Evolutionary conservation across 2,888 invertebrate genomes (phyloP), one percentile per base, ranked within the genome.

Genomic region (Pammene aurita): DNA sequence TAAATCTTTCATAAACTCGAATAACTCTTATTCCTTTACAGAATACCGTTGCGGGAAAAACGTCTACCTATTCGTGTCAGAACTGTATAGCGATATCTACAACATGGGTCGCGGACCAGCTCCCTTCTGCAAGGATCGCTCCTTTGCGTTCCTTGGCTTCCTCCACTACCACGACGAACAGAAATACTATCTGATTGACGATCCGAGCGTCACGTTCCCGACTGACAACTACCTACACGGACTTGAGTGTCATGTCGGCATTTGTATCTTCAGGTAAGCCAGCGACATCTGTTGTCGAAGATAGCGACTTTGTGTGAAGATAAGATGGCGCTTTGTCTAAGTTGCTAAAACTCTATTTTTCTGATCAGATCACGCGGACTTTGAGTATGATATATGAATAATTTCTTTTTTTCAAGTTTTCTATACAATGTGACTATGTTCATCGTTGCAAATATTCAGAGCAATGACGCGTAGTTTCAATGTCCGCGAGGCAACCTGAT

Each of bases 31-130:
- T 26, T 11, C 42, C 10, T 11, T 80, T 78, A 1, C 81, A 92
- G 92, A 92, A 67, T 92, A 77, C 79, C 91, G 90, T 79, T 92
- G 92, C 76, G 92, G 92, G 6, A 90, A 86, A 72, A 92, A 92
- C 76, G 89, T 91, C 0, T 92, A 92, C 78, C 79, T 92, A 9
- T 92, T 92, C 74, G 42, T 88, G 2, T 92, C 92, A 0, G 90
- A 92, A 73, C 70, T 88, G 0, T 92, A 92, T 82, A 90, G 88
- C 42, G 92, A 92, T 57, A 90, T 92, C 16, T 92, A 92, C 77
- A 80, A 83, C 72, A 89, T 92, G 86, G 92, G 91, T 0, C 78
- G 77, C 5, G 90, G 91, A 0, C 67, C 81, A 0, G 85, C 92
- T 1, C 92, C 92, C 0, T 91, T 88, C 75, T 92, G 92, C 81